Evolutionary conservation across 1,140 invertebrate species (phyloP).

Genomic region (Neomicropteryx cornuta): DNA sequence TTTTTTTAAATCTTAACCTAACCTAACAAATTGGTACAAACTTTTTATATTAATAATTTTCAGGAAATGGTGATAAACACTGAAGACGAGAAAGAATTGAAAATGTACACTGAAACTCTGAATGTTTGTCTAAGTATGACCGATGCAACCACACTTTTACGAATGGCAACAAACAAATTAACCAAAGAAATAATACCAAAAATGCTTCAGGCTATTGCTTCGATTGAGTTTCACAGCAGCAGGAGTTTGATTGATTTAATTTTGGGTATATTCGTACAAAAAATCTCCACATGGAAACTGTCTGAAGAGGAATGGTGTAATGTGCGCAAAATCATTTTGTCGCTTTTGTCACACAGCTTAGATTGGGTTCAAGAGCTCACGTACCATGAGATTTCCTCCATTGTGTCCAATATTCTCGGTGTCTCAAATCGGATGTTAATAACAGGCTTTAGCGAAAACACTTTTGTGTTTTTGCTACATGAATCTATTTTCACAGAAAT

Average conservation of each 20-base stretch:
- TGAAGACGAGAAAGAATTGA: no score
- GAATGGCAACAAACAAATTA: constrained; percentile 22
- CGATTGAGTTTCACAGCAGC: constrained; percentile 38
- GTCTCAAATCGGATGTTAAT: constrained; percentile 20
- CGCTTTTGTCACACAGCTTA: constrained; percentile 33
- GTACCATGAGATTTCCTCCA: constrained; percentile 22
- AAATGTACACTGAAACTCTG: constrained; percentile 28
- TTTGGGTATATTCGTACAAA: constrained; percentile 27
- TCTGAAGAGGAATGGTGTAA: constrained; percentile 24
- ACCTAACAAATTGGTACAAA: no score
- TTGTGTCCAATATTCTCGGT: constrained; percentile 27
- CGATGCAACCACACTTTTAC: constrained; percentile 32
- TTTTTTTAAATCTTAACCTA: no score
- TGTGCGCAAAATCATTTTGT: constrained; percentile 29
- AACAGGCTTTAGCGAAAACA: constrained; percentile 21
- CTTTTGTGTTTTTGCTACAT: constrained; percentile 40
- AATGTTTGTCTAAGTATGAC: constrained; percentile 37
- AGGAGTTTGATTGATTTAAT: constrained; percentile 29
- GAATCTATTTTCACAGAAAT: constrained; percentile 48
- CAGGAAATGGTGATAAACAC: no score
- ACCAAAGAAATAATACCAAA: constrained; percentile 23
- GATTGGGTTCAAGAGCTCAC: constrained; percentile 25
- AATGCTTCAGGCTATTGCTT: constrained; percentile 31
- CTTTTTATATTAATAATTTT: no score
- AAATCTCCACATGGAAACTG: constrained; percentile 23